These are phyloP conservation scores for Eriocheir sinensis DNA, from an alignment of 1,140 invertebrate genomes.

Conservation along the genomic window DNA sequence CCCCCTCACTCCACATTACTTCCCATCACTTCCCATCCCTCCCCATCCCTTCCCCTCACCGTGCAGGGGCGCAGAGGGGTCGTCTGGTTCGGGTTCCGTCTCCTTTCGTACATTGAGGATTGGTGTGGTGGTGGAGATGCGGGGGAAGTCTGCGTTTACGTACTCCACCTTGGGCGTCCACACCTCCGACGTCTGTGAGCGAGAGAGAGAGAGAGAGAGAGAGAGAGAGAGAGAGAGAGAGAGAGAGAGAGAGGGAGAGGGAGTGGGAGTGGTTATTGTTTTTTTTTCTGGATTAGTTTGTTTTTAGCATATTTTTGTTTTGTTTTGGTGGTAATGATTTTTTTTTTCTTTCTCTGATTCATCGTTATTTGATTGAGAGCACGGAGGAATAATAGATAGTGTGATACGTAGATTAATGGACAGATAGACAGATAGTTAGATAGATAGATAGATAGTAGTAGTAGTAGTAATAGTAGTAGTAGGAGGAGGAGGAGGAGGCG, in stretches of 20 bases:
- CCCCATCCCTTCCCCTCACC: slow-evolving; percentile 1
- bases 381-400: background rate
- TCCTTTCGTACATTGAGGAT: background rate
- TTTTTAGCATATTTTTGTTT: background rate
- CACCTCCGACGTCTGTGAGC: background rate
- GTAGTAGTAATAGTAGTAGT: background rate
- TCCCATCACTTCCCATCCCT: background rate
- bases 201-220: background rate
- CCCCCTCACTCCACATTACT: no score
- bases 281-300: no score
- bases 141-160: slow-evolving; percentile 55
- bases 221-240: background rate
- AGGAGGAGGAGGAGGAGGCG: no score
- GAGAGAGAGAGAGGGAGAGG: background rate
- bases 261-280: no score
- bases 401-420: no score
- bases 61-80: slow-evolving; percentile 29
- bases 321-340: no score
- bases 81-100: slow-evolving; percentile 39
- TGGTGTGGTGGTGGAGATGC: slow-evolving; percentile 20
- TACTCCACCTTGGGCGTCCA: slow-evolving; percentile 51
- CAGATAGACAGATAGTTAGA: background rate
- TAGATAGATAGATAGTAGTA: background rate
- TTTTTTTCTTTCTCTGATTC: no score
- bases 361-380: no score